A percentile compares a stretch with the other conserved stretches of the same genome.
phyloP scores from a whole-genome alignment of 2,113 vertebrate species.

The Megalops atlanticus region DNA sequence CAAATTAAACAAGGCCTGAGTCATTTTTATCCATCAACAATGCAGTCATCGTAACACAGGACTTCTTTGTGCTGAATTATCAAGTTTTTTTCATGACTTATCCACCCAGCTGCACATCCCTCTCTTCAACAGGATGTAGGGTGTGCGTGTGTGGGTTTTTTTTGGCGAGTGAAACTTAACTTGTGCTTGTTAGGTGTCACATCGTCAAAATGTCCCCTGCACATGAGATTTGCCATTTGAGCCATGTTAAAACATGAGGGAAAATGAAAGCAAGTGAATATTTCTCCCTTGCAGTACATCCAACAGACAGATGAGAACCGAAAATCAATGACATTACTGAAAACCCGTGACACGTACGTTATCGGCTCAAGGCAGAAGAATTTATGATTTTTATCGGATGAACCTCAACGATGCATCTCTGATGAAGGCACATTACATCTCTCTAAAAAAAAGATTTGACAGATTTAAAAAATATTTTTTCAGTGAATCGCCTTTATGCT shows the following conservation, averaged over 20 bases:
- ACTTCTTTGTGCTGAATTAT: slow-evolving; percentile 6
- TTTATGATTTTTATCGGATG: neutral
- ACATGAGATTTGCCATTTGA: neutral
- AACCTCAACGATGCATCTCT: neutral
- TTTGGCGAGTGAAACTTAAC: neutral
- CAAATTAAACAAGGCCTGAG: neutral
- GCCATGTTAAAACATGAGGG: neutral
- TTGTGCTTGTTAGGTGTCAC: neutral
- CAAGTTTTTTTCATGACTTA: neutral
- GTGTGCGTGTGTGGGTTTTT: neutral
- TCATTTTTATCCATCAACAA: slow-evolving; percentile 3
- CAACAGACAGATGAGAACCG: neutral
- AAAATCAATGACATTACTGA: neutral
- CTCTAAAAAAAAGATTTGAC: neutral
- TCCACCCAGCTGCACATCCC: neutral
- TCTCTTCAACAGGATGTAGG: neutral
- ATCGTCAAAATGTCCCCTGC: neutral
- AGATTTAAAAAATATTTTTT: neutral
- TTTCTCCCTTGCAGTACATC: neutral
- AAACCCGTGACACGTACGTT: neutral
- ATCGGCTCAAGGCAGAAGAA: neutral
- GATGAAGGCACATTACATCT: neutral
- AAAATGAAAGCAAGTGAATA: neutral
- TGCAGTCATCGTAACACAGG: neutral
- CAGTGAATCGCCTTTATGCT: neutral